phyloP scores from a whole-genome alignment of 1,140 invertebrate genomes.

The Lucilia sericata region DNA sequence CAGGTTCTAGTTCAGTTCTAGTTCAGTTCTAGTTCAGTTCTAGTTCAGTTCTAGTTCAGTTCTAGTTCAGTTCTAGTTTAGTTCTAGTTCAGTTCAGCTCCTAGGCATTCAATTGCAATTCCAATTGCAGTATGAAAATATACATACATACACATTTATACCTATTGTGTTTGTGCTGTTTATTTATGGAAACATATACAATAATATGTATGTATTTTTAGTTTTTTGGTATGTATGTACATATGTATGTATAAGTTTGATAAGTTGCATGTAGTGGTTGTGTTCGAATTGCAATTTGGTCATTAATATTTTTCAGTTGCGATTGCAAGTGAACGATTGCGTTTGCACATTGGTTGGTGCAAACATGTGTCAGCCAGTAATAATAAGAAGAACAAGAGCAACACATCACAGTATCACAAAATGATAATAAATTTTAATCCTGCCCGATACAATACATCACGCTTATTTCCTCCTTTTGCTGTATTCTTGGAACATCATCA shows the following conservation, averaged over 20 bases:
- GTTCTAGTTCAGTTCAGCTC: too few species aligned
- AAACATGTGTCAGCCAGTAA: neutral
- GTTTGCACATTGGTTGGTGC: neutral
- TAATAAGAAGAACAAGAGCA: neutral
- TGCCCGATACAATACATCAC: neutral
- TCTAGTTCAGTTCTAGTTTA: too few species aligned
- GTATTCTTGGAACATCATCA: neutral
- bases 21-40: too few species aligned
- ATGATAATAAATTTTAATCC: constrained; percentile 25
- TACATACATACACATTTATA: too few species aligned
- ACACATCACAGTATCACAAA: neutral
- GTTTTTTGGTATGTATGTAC: too few species aligned
- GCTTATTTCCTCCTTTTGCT: neutral
- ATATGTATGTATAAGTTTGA: neutral
- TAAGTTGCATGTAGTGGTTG: neutral
- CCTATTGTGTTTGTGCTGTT: too few species aligned
- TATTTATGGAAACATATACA: too few species aligned
- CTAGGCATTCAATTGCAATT: too few species aligned
- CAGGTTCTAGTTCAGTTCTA: too few species aligned
- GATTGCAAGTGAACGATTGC: neutral
- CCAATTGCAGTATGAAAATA: too few species aligned
- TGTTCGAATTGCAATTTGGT: neutral
- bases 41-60: too few species aligned
- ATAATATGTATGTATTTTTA: too few species aligned
- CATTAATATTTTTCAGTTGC: neutral